phyloP scores from a whole-genome alignment of 2,888 invertebrate genomes.

The Callyntrura guangdongensis region DNA sequence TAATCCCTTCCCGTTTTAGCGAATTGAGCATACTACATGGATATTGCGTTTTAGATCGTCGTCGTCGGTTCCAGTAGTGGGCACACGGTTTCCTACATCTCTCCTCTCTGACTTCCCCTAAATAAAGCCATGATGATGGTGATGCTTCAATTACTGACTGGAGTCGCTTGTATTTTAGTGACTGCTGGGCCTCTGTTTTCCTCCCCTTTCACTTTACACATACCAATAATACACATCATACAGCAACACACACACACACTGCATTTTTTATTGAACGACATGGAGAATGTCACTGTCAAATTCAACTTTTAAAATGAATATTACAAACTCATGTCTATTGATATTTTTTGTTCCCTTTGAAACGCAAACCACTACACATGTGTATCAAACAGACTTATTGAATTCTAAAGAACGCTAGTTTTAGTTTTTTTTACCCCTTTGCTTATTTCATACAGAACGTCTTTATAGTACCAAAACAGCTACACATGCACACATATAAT shows the following conservation, averaged over 20 bases:
- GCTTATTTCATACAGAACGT: neutral
- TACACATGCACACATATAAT: neutral
- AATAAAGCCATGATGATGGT: neutral
- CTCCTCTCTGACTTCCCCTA: constrained; percentile 19
- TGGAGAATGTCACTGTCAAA: constrained; percentile 70
- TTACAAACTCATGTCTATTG: neutral
- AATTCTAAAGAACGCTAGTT: constrained; percentile 32
- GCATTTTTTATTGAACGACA: neutral
- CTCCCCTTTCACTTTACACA: constrained; percentile 16
- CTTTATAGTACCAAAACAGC: neutral
- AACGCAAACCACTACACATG: neutral
- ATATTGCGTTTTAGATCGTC: constrained; percentile 38
- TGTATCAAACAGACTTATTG: constrained; percentile 31
- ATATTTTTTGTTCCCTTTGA: neutral
- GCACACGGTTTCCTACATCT: neutral
- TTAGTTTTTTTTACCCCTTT: constrained; percentile 54
- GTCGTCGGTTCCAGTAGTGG: constrained; percentile 60
- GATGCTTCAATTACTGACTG: constrained; percentile 50
- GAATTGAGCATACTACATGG: constrained; percentile 22
- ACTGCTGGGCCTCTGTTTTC: neutral
- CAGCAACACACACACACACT: neutral
- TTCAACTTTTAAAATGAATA: constrained; percentile 60
- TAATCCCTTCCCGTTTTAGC: constrained; percentile 41
- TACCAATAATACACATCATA: neutral
- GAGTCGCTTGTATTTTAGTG: constrained; percentile 11